Base-by-base conservation (phyloP, 2,797 vertebrate genomes). In the Tarsius wallacei region DNA sequence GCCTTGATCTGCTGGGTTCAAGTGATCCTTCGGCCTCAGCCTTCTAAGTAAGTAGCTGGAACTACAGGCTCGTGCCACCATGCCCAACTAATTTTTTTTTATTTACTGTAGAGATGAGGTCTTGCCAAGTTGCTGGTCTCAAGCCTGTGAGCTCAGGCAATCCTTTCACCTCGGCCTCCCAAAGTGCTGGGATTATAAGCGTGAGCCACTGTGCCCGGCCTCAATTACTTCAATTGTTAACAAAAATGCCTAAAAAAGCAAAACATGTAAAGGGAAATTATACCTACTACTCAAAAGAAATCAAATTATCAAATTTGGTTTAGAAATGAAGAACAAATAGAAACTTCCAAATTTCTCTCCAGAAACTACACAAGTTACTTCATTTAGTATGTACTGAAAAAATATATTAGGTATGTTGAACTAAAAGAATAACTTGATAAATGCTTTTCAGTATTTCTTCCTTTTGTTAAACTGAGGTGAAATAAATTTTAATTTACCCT, bases 201-300 rank as follows among this genome's bases (percentile, higher is more conserved):
- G 5, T 77, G 5, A 77, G 49, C 53, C 53, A 36, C 21, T 2
- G 9, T 15, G 21, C 53, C 53, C 24, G 22, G 77, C 53, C 33
- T 80, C 42, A 84, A 51, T 96, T 87, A 71, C 31, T 93, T 94
- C 36, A 93, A 24, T 42, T 81, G 26, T 77, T 95, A 93, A 80
- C 31, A 93, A 93, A 94, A 96, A 87, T 87, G 73, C 31, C 73
- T 97, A 64, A 95, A 73, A 92, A 92, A 21, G 47, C 49, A 96
- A 42, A 94, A 87, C 55, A 78, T 59, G 36, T 84, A 94, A 86
- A 82, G 57, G 22, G 42, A 93, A 96, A 94, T 85, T 13, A 87
- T 36, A 82, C 4, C 55, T 92, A 68, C 36, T 51, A 95, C 21
- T 94, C 64, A 82, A 68, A 94, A 84, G 21, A 93, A 93, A 87